These are phyloP conservation scores for Sciurus vulgaris DNA, from an alignment of 2,797 vertebrate genomes.

Conservation along the genomic window DNA sequence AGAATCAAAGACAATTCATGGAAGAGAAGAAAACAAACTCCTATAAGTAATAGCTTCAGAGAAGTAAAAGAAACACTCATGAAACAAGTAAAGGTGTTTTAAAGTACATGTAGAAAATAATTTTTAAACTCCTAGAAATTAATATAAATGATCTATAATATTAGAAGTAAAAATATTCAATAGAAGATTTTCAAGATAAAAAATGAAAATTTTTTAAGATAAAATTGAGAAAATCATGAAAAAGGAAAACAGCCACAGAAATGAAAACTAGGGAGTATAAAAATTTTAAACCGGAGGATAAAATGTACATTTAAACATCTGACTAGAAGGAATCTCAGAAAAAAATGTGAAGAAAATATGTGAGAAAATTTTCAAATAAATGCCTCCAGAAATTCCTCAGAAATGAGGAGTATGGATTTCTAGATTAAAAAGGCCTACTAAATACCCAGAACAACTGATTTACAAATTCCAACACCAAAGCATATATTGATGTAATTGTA, in stretches of 20 bases:
- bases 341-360: slow-evolving; percentile 44
- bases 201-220: not conserved
- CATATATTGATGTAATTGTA: slow-evolving; percentile 31
- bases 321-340: not conserved
- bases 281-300: not conserved
- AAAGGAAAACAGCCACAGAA: slow-evolving; percentile 35
- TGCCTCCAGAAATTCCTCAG: not conserved
- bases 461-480: slow-evolving; percentile 45
- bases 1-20: not conserved
- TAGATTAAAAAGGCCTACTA: slow-evolving; percentile 46
- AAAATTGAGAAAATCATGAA: slow-evolving; percentile 55
- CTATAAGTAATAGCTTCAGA: slow-evolving; percentile 20
- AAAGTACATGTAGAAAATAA: slow-evolving; percentile 9
- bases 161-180: no score
- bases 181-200: slow-evolving; percentile 4
- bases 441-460: slow-evolving; percentile 36
- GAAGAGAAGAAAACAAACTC: not conserved
- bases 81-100: slow-evolving; percentile 35
- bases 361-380: slow-evolving; percentile 8
- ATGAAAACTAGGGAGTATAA: slow-evolving; percentile 6
- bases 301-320: slow-evolving; percentile 36
- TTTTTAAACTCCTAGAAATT: not conserved
- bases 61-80: slow-evolving; percentile 25
- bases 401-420: slow-evolving; percentile 45
- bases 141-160: not conserved